Percentiles rank a stretch among this genome's conserved stretches.
Conservation (phyloP, 2,888 invertebrate species). For the Tholera decimalis region DNA sequence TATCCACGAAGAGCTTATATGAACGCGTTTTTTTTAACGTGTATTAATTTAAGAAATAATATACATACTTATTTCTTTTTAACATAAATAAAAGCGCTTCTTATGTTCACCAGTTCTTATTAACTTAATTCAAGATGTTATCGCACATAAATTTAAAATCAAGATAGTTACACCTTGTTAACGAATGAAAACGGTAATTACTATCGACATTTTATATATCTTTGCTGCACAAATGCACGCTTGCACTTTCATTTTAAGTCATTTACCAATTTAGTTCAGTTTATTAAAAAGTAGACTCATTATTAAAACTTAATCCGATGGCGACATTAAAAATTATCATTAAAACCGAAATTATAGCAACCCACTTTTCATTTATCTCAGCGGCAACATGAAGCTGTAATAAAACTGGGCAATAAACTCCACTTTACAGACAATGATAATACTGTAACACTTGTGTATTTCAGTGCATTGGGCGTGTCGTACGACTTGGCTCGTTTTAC, state of each 20-base stretch:
- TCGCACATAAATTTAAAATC: not conserved
- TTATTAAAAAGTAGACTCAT: not conserved
- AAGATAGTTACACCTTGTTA: not conserved
- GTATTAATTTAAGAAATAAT: no score
- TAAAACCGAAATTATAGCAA: constrained; percentile 6
- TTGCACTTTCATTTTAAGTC: not conserved
- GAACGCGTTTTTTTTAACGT: no score
- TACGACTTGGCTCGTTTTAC: constrained; percentile 79
- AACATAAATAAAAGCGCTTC: not conserved
- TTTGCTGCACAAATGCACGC: not conserved
- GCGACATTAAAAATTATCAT: constrained; percentile 12
- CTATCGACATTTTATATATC: not conserved
- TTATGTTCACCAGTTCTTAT: not conserved
- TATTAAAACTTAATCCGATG: not conserved
- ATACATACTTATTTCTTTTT: not conserved
- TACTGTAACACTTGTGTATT: constrained; percentile 60
- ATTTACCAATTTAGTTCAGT: not conserved
- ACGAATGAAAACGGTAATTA: not conserved
- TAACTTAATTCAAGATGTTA: not conserved
- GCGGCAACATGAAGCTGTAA: constrained; percentile 28
- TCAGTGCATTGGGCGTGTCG: constrained; percentile 76
- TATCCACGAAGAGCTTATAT: no score
- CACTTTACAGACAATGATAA: constrained; percentile 26
- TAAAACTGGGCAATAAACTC: constrained; percentile 15
- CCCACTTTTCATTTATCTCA: not conserved